Percentiles rank a stretch among this genome's conserved stretches.
Conservation (phyloP, 2,797 vertebrate genomes). For the Characodon lateralis region DNA sequence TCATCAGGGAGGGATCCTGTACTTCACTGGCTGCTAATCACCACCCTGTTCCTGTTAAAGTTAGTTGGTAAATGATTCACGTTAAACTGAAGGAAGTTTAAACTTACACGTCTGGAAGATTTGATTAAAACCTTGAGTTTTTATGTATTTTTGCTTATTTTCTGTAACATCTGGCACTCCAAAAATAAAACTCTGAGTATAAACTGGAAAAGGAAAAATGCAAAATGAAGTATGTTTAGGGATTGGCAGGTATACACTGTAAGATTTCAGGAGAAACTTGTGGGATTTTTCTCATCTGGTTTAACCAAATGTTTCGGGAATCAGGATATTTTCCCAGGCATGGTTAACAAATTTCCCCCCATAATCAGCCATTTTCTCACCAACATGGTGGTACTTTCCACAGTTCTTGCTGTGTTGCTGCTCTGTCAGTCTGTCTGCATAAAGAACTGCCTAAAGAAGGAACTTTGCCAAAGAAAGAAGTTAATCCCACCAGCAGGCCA, state of each 20-base stretch:
- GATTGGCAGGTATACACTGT: neutral
- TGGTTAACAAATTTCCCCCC: neutral
- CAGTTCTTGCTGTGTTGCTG: neutral
- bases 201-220: neutral
- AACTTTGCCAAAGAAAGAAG: neutral
- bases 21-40: neutral
- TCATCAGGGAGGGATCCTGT: slow-evolving; percentile 3
- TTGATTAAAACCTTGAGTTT: too few relatives aligned
- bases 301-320: neutral
- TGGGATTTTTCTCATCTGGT: neutral
- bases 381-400: neutral
- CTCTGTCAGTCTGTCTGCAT: neutral
- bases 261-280: neutral
- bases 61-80: neutral
- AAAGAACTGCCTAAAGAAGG: neutral
- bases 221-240: neutral
- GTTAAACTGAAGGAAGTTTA: neutral
- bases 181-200: neutral
- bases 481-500: neutral
- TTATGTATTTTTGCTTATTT: neutral
- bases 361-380: neutral
- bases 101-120: neutral
- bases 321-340: neutral
- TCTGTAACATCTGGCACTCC: neutral
- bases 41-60: neutral